Evolutionary conservation across 2,888 invertebrate genomes (phyloP), one percentile per base, ranked within the genome.

Genomic region (Diaperis boleti): DNA sequence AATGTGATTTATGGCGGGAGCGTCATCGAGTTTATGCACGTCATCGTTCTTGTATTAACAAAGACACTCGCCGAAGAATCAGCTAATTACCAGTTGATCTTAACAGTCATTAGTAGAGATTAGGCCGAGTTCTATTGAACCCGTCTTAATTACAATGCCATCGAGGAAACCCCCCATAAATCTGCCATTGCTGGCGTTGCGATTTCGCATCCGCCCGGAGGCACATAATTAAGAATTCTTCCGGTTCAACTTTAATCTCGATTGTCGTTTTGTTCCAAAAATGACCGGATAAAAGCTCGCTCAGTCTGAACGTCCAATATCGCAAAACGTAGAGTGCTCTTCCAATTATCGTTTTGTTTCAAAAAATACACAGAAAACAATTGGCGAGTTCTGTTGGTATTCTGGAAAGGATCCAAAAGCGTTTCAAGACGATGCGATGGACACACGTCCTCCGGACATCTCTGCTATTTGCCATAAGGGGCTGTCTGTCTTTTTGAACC

Each of bases 1-100:
- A 71, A 72, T 75, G 71, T 76, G 77, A 77, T 77, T 77, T 76
- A 77, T 77, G 75, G 69, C 60, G 62, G 69, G 69, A n/a, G n/a
- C n/a, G n/a, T n/a, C n/a, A n/a, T 74, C 74, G 73, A 77, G 76
- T 76, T 70, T 67, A 67, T 52, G 52, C 35, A 56, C 17, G 56
- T 56, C 56, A 56, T 56, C 45, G 20, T 11, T 41, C 26, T 39
- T 39, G 39, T 20, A 55, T 42, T 33, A 31, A 35, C 55, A 55
- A 42, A 41, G 29, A 15, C 42, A n/a, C 11, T 13, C 17, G n/a
- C 1, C 41, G 18, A 56, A 33, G 56, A 56, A 56, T 45, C 4
- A 18, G 29, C 10, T 45, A 56, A 56, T 56, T 35, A 45, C 45
- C 13, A 15, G 42, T 42, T 17, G 55, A 55, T 55, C 41, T 55